A percentile compares a stretch with the other conserved stretches of the same genome.
phyloP scores from a whole-genome alignment of 2,888 invertebrate genomes.

The Ecliptopera silaceata region DNA sequence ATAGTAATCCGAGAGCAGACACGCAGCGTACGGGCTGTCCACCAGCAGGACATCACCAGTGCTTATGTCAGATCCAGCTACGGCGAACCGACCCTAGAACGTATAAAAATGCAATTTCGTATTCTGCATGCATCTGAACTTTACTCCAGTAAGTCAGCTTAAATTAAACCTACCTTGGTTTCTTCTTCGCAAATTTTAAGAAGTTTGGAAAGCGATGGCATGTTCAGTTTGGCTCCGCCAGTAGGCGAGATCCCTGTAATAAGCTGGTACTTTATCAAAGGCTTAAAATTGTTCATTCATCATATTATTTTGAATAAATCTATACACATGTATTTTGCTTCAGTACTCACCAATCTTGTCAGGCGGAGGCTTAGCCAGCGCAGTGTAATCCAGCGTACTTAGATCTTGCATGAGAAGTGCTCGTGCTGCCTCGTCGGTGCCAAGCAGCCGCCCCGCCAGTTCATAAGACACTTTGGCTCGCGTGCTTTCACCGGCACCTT shows the following conservation, averaged over 20 bases:
- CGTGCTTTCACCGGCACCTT: constrained; percentile 82
- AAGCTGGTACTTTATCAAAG: no score
- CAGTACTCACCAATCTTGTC: constrained; percentile 46
- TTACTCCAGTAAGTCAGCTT: no score
- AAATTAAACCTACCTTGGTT: constrained; percentile 69
- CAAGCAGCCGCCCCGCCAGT: constrained; percentile 84
- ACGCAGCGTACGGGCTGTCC: constrained; percentile 89
- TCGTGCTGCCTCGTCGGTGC: constrained; percentile 66
- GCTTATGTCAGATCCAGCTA: constrained; percentile 83
- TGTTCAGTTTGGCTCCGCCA: constrained; percentile 77
- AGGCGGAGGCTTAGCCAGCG: constrained; percentile 42
- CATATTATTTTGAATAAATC: no score
- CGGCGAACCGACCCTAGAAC: constrained; percentile 86
- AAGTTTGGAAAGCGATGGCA: constrained; percentile 84
- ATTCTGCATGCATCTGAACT: no score
- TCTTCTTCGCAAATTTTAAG: constrained; percentile 84
- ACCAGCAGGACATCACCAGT: constrained; percentile 89
- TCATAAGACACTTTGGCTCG: constrained; percentile 86
- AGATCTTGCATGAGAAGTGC: constrained; percentile 70
- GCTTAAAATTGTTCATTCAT: no score
- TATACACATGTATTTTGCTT: constrained; percentile 1
- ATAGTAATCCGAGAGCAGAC: constrained; percentile 87
- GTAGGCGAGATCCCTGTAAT: constrained; percentile 59
- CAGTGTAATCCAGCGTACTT: constrained; percentile 48
- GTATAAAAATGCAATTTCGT: neutral